Conservation (phyloP, 2,113 vertebrate species). For the Channa maculata region DNA sequence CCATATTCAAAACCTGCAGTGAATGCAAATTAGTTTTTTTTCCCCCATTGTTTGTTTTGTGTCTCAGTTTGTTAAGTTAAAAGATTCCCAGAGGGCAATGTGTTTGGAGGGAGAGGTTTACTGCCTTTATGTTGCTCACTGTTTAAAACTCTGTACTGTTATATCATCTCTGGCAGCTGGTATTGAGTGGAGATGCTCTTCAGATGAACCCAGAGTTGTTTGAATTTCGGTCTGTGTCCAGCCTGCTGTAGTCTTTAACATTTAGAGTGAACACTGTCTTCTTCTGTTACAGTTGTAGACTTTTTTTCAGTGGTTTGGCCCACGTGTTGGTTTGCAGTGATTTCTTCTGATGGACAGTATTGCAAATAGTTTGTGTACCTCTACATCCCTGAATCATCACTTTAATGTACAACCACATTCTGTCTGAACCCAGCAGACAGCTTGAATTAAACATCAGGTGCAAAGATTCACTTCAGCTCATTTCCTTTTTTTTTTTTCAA, state of each 20-base stretch:
- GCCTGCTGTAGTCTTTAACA: not conserved
- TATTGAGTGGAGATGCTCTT: slow-evolving; percentile 2
- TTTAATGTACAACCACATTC: slow-evolving; percentile 18
- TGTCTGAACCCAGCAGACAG: slow-evolving; percentile 16
- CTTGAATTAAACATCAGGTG: slow-evolving; percentile 44
- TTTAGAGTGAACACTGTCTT: not conserved
- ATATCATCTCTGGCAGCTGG: slow-evolving; percentile 1
- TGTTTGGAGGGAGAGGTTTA: slow-evolving; percentile 30
- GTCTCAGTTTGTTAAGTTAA: slow-evolving; percentile 39
- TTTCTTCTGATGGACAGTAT: slow-evolving; percentile 17
- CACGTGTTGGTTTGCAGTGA: not conserved
- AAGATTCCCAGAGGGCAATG: slow-evolving; percentile 23
- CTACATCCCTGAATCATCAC: not conserved
- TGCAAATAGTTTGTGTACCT: not conserved
- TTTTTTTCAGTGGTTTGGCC: slow-evolving; percentile 10
- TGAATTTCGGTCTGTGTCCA: not conserved
- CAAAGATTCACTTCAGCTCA: slow-evolving; percentile 8
- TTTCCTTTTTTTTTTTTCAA: not conserved
- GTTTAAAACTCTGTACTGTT: not conserved
- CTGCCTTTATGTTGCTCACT: slow-evolving; percentile 8
- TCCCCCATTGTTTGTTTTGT: slow-evolving; percentile 33
- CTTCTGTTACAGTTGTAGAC: not conserved
- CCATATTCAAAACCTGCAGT: slow-evolving; percentile 17
- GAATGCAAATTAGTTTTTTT: slow-evolving; percentile 26
- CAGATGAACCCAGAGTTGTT: slow-evolving; percentile 11